Base-by-base conservation (phyloP, 2,888 invertebrate species). In the Andrena trimmerana region DNA sequence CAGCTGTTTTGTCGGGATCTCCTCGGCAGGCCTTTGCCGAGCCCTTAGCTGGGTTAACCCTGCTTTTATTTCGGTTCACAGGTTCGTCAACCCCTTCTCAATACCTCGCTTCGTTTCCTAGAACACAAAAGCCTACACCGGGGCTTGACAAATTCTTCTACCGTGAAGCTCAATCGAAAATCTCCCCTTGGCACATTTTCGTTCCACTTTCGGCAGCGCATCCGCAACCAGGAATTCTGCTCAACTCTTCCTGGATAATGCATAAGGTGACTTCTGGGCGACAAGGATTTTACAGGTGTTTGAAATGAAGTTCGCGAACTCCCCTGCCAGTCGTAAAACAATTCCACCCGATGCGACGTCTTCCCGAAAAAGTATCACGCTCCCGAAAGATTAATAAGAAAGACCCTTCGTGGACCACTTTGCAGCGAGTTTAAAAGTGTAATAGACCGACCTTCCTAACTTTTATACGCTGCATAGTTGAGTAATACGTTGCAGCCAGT, bases 1-100 rank as follows among this genome's bases (percentile, higher is more conserved):
- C 90, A 89, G 89, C 90, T 88, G 90, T 88, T 84, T 67, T 65
- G 48, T 54, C 75, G 59, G 72, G 63, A 70, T 60, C 69, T 78
- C 36, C 48, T 63, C 71, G 20, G 13, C 50, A 33, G 29, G 24
- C 10, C 10, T 27, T 31, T 10, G n/a, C 52, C n/a, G 2, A 20
- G 57, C 36, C 36, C 42, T 42, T 42, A 42, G 60, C 13, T 36
- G 7, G 20, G 24, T 63, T 50, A 50, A 65, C 20, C 50, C 48
- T 4, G 7, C 36, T 10, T 62, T 50, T n/a, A 42, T 48, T 57
- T 57, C 42, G 59, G 16, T 59, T 54, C 57, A 24, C 7, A 24
- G 10, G 20, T 72, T 57, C 65, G 48, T 60, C n/a, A 50, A 31
- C 52, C 50, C 50, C 36, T 52, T 13, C 63, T 42, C 33, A 36